These are phyloP conservation scores for Prochilodus magdalenae DNA, from an alignment of 2,113 vertebrate species.

Conservation along the genomic window DNA sequence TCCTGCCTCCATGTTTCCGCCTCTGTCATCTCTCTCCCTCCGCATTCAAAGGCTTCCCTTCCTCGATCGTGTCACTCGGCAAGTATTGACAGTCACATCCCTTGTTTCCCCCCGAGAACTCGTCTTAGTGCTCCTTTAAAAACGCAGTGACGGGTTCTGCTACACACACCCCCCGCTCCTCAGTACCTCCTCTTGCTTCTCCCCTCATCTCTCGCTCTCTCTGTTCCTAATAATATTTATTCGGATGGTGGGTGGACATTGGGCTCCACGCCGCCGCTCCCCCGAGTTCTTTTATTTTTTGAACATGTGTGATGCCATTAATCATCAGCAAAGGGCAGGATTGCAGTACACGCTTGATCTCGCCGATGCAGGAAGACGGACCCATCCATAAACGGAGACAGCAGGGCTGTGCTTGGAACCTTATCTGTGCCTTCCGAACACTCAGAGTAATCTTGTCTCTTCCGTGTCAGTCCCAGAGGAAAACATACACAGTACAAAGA, in stretches of 20 bases:
- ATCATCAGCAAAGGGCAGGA: slow-evolving; percentile 17
- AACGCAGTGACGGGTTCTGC: slow-evolving; percentile 19
- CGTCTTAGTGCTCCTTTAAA: slow-evolving; percentile 24
- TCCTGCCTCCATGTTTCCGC: background rate
- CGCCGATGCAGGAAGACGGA: background rate
- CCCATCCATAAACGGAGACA: background rate
- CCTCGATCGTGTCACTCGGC: slow-evolving; percentile 7
- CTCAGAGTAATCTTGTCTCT: background rate
- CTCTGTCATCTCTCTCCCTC: background rate
- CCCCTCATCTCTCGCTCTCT: background rate
- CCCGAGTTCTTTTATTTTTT: slow-evolving; percentile 6
- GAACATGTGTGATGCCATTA: slow-evolving; percentile 25
- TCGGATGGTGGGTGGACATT: slow-evolving; percentile 16
- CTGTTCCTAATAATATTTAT: slow-evolving; percentile 5
- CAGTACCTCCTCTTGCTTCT: slow-evolving; percentile 18
- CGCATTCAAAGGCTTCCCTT: background rate
- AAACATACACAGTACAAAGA: too few relatives aligned
- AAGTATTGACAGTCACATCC: slow-evolving; percentile 19
- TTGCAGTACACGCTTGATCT: background rate
- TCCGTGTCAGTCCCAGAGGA: background rate
- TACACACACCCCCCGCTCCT: too few relatives aligned
- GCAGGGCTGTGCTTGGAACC: background rate
- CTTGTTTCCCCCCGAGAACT: slow-evolving; percentile 15
- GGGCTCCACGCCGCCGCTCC: background rate
- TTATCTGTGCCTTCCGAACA: background rate